Base-by-base conservation (phyloP, 2,888 invertebrate genomes). In the Himalopsyche anomala region DNA sequence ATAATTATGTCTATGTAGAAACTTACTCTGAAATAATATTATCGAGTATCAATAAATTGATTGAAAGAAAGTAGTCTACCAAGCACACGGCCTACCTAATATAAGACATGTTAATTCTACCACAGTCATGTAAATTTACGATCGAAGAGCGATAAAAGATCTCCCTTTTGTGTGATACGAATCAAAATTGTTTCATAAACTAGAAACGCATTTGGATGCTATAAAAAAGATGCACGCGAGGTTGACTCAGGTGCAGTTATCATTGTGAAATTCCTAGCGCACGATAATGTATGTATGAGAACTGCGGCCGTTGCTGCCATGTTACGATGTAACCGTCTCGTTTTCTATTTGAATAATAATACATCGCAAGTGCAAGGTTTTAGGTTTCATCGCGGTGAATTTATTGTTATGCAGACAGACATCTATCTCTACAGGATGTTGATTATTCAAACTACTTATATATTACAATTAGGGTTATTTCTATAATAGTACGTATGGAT, bases 331-430 rank as follows among this genome's bases (percentile, higher is more conserved):
- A 80, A n/a, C 80, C 36, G 80, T 40, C 40, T 40, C 80, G 80
- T 80, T 62, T 56, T 42, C 80, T 42, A 80, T 80, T 42, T 80
- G 80, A 38, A 80, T 80, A 80, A 80, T 80, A 80, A 80, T 80
- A 42, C 80, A 80, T 42, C 12, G 80, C 80, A 80, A 80, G 80
- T 80, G 80, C 80, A 80, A 80, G 80, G 80, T 80, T 80, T 80
- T 4, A 80, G n/a, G 80, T 80, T 42, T 38, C 80, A 80, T 62
- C 62, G 62, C 62, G 62, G 80, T 42, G 80, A 42, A 80, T 40
- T 51, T 62, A 28, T 62, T 62, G 28, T 62, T 62, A 19, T 62
- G 19, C 19, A 28, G 62, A 19, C 28, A n/a, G n/a, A n/a, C n/a
- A n/a, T n/a, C n/a, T n/a, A 19, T 62, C 62, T 62, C 62, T 62